These are phyloP conservation scores for Penaeus monodon DNA, from an alignment of 2,888 invertebrate genomes.

Conservation along the genomic window DNA sequence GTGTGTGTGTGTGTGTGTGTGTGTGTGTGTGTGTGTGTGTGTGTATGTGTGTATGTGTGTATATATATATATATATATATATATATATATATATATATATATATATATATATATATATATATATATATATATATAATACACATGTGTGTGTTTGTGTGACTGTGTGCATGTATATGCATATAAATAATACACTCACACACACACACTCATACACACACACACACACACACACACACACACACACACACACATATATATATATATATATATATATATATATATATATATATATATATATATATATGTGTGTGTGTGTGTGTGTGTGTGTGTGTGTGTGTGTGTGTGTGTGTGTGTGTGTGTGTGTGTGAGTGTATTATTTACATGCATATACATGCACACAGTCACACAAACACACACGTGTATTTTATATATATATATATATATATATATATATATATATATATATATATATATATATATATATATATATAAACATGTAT, in stretches of 20 bases:
- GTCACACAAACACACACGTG: no score
- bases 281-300: background rate
- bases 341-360: background rate
- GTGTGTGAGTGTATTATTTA: background rate
- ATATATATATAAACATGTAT: no score
- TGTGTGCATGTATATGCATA: background rate
- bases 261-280: background rate
- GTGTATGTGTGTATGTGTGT: conserved; percentile 9
- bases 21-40: background rate
- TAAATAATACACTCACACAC: conserved; percentile 3
- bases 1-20: background rate
- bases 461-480: background rate
- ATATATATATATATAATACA: background rate
- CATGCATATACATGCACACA: no score
- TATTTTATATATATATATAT: background rate
- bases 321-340: background rate
- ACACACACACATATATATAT: background rate
- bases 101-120: background rate
- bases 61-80: conserved; percentile 5
- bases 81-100: background rate
- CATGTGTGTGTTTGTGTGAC: no score
- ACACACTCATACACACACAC: background rate
- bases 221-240: no score
- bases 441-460: background rate
- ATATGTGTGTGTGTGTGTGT: no score